A percentile compares a stretch with the other conserved stretches of the same genome.
phyloP scores from a whole-genome alignment of 2,113 vertebrate genomes.

The Chloebia gouldiae region DNA sequence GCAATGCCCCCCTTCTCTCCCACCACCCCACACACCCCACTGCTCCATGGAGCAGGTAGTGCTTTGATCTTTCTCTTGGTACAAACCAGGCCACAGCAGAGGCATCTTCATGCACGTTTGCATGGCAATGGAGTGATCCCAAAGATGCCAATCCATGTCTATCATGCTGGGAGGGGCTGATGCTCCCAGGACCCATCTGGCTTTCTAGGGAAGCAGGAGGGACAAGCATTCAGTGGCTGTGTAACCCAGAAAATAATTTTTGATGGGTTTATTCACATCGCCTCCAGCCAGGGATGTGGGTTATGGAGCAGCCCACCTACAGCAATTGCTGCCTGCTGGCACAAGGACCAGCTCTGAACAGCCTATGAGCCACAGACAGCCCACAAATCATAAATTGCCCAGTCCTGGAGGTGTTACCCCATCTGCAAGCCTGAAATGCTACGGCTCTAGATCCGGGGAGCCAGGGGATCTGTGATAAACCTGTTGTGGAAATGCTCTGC shows the following conservation, averaged over 20 bases:
- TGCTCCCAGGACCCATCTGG: not conserved
- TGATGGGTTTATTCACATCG: not conserved
- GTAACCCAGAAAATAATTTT: rapidly evolving
- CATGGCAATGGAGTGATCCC: not conserved
- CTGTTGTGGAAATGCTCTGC: not conserved
- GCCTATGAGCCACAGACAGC: not conserved
- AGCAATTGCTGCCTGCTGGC: not conserved
- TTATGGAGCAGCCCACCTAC: not conserved
- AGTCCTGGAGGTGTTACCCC: not conserved
- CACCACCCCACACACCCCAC: not conserved
- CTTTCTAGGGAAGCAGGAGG: not conserved
- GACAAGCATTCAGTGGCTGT: not conserved
- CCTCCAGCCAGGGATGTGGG: not conserved
- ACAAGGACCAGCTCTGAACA: not conserved
- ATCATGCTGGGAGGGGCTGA: not conserved
- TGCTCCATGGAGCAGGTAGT: not conserved
- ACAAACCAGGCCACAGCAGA: not conserved
- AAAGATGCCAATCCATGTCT: not conserved
- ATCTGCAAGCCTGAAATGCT: not conserved
- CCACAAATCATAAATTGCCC: not conserved
- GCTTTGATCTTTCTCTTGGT: not conserved
- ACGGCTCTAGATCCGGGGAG: not conserved
- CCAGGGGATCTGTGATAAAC: not conserved
- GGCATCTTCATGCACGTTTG: not conserved
- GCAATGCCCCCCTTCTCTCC: not conserved